Evolutionary conservation across 2,797 vertebrate genomes (phyloP), one percentile per base, ranked within the genome.

Genomic region (Tokudaia tokunoshimensis): DNA sequence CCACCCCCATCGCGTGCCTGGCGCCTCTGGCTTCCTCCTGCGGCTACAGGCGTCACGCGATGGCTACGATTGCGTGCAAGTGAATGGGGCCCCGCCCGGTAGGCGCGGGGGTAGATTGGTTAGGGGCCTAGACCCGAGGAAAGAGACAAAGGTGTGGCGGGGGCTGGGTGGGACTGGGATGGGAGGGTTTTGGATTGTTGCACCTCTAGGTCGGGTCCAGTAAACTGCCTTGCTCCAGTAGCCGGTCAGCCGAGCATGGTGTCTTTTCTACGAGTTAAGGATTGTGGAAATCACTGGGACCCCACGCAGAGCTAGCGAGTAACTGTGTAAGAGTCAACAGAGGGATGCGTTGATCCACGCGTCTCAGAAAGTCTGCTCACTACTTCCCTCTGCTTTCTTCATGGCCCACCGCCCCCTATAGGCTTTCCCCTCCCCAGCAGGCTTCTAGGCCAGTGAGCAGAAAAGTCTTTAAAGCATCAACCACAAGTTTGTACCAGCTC

Each of bases 1-100:
- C 92, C 55, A 41, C 37, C 88, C 93, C 61, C 82, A 95, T 87
- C 55, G 94, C 89, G 89, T 95, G 94, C 75, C 78, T n/a, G 83
- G 83, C 85, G 65, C 92, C 55, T 47, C 83, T 2, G 34, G 55
- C 94, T 95, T 95, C 94, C 94, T 95, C 65, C 75, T 92, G 89
- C 29, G 89, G 89, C n/a, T 83, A 72, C 79, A n/a, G 6, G 65
- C 14, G 50, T 92, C 94, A 95, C 83, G 89, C 83, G 44, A 95
- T 12, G 75, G 55, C 74, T 24, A 50, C 14, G 52, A 95, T 95
- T n/a, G 94, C 94, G 94, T 95, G 94, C 89, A 65, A 95, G 76
- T 17, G 65, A 95, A 59, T 50, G 0, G 61, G 76, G 87, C 82
- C 41, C n/a, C 13, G 44, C 65, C 85, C 29, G 50, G 29, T 50